Evolutionary conservation across 92 coral and sea anemone genomes (phyloP), one percentile per base, ranked within the genome.

Genomic region (Parazoanthus swiftii): DNA sequence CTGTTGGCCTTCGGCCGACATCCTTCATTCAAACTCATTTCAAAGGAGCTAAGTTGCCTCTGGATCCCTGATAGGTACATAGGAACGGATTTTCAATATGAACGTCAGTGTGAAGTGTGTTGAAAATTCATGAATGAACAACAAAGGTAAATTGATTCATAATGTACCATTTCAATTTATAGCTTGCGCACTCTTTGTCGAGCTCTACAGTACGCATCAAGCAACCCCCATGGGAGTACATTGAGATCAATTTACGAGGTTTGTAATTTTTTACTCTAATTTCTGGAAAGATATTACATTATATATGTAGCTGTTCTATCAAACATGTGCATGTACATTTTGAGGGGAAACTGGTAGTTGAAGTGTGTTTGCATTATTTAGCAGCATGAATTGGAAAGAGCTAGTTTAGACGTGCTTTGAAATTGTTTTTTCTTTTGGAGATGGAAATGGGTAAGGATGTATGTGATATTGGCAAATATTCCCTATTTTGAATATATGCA

Each of bases 221-320:
- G 89, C 37, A 96, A 96, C 81, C 98, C 97, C 38, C 98, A 95
- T 89, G 95, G 95, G 38, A 96, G 88, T 80, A 81, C 91, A 39
- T 74, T 96, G 86, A 95, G 98, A 79, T 96, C 99, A 13, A 94
- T 96, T 44, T 96, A 96, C 81, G 99, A 96, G 98, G 99, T 95
- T 59, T 72, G 91, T 88, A 14, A 16, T 54, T 15, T 8, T 65
- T 51, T 63, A 65, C 37, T 50, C 14, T 37, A 3, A 33, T 71
- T 18, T 88, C 38, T 44, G 26, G 38, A 23, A 2, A 23, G 6
- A 36, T 16, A 81, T 54, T 50, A 42, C 65, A 15, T 58, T 33
- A 7, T n/a, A 3, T 33, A 80, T 35, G 29, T 14, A 80, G 68
- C 14, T 54, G 26, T 46, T 80, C 66, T 46, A 9, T 46, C 51